phyloP scores from a whole-genome alignment of 64 coral and sea anemone species.

The Montipora sp. region DNA sequence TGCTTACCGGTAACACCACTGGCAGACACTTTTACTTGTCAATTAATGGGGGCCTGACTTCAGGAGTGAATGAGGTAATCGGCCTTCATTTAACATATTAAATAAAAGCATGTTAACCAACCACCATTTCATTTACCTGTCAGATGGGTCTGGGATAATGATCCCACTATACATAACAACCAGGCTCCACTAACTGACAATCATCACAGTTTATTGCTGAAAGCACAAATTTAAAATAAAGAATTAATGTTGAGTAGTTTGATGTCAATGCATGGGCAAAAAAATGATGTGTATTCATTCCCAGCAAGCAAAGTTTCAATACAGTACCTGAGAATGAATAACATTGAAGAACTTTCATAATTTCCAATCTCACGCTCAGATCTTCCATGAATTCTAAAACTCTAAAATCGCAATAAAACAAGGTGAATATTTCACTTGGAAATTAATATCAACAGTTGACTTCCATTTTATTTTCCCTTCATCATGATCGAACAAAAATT shows the following conservation, averaged over 20 bases:
- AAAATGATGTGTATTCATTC: no score
- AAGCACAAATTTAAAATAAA: background rate
- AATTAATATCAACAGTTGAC: no score
- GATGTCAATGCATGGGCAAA: no score
- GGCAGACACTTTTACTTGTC: no score
- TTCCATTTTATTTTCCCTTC: no score
- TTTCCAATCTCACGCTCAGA: conserved; percentile 58
- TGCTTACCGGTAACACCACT: no score
- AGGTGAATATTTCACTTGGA: background rate
- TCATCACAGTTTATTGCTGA: conserved; percentile 89
- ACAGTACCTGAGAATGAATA: conserved; percentile 81
- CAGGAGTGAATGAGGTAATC: no score
- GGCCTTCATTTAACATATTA: no score
- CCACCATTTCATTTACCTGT: conserved; percentile 29
- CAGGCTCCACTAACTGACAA: conserved; percentile 79
- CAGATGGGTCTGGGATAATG: conserved; percentile 72
- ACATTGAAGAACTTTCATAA: conserved; percentile 86
- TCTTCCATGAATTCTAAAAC: conserved; percentile 73
- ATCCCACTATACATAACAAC: conserved; percentile 74
- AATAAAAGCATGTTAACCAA: no score
- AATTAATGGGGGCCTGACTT: no score
- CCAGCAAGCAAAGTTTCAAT: background rate
- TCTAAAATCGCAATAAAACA: conserved; percentile 42
- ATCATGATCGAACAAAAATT: no score
- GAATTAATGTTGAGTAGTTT: no score